Base-by-base conservation (phyloP, 1,140 invertebrate species). In the Ceratina japonica region DNA sequence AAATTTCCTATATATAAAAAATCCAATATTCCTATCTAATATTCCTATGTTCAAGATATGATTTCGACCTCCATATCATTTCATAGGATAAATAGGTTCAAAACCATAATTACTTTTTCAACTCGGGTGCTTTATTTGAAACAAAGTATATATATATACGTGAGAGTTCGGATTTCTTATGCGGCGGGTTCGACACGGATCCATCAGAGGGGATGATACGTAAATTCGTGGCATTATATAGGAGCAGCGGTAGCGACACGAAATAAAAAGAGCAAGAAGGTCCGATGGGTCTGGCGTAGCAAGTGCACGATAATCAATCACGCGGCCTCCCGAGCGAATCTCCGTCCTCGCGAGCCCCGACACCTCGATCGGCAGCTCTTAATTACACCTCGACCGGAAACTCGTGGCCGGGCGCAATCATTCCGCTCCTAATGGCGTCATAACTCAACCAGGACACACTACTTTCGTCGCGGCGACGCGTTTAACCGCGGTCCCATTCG, bases 361-460 rank as follows among this genome's bases (percentile, higher is more conserved):
- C 37, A 61, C 70, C 70, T 61, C 56, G 70, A 72, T 61, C 70
- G 70, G 58, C 20, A 13, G 61, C 44, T 64, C 59, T 74, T 82
- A 80, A 82, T 82, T 70, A 68, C 71, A 54, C 58, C 44, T 59
- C 58, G 52, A 61, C 49, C 77, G 61, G 81, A 75, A 81, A 81
- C 70, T 72, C 59, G 79, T 59, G 79, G 71, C 58, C 54, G 69
- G 31, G 65, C 61, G 79, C 62, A 81, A 81, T 83, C 81, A 81
- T 83, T 83, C 74, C 71, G 15, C 5, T 12, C 37, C 51, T 81
- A 83, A 83, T 82, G 72, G 80, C 69, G 70, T 31, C 68, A 81
- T 83, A 83, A 83, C 37, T 83, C 69, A 81, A 74, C 66, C 31
- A 68, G 69, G 37, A 77, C 66, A 66, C 75, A 54, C 54, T 69